Percentiles rank a stretch among this genome's conserved stretches.
These are phyloP conservation scores for Augiades crinisus DNA, from an alignment of 2,888 invertebrate genomes.

Conservation along the genomic window DNA sequence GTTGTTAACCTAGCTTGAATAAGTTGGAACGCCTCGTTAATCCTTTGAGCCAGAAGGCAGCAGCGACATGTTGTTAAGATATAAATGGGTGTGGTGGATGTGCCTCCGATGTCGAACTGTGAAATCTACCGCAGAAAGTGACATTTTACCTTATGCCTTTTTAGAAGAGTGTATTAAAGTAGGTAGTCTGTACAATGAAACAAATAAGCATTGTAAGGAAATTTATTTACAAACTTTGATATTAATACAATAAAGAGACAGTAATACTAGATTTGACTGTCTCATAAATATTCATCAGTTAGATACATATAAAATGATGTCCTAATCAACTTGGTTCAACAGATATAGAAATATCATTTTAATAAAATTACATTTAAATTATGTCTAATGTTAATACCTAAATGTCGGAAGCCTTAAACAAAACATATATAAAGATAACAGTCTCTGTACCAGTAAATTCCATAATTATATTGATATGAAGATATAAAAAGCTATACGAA, in stretches of 20 bases:
- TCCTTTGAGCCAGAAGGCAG: too few relatives aligned
- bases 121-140: too few relatives aligned
- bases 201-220: constrained; percentile 1
- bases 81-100: too few relatives aligned
- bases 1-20: too few relatives aligned
- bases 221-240: constrained; percentile 22
- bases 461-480: not conserved
- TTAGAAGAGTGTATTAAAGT: too few relatives aligned
- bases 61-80: too few relatives aligned
- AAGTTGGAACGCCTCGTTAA: too few relatives aligned
- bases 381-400: not conserved
- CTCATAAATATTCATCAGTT: constrained; percentile 3
- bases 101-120: too few relatives aligned
- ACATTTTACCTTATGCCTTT: too few relatives aligned
- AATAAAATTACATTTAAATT: not conserved
- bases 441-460: constrained; percentile 9
- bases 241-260: constrained; percentile 8
- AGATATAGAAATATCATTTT: constrained; percentile 10
- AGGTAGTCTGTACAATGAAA: not conserved
- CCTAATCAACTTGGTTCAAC: constrained; percentile 7
- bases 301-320: constrained; percentile 8
- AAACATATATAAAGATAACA: constrained; percentile 18
- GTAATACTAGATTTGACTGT: constrained; percentile 5
- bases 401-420: constrained; percentile 17
- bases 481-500: not conserved